phyloP scores from a whole-genome alignment of 2,888 invertebrate species.

The Dendrolimus pini region DNA sequence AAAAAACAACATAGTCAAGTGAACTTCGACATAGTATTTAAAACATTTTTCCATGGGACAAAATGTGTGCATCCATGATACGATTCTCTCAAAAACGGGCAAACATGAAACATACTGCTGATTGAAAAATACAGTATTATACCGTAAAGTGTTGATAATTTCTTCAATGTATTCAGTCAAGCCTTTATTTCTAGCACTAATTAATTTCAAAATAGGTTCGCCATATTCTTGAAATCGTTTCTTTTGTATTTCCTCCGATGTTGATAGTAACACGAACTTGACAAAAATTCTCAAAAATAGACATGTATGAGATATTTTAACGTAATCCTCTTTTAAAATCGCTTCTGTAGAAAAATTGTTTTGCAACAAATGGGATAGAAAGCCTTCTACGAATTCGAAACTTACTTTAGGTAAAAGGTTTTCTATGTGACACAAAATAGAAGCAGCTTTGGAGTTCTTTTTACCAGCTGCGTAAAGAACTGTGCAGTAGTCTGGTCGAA shows the following conservation, averaged over 20 bases:
- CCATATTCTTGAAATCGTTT: not conserved
- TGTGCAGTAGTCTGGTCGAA: not conserved
- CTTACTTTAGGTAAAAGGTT: not conserved
- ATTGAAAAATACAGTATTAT: slow-evolving; percentile 13
- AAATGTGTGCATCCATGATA: not conserved
- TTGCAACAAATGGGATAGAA: not conserved
- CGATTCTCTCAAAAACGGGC: not conserved
- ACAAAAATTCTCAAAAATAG: not conserved
- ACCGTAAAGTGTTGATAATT: slow-evolving; percentile 28
- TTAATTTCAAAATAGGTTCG: not conserved
- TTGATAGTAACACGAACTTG: slow-evolving; percentile 2
- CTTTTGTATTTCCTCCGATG: slow-evolving; percentile 2
- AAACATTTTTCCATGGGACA: not conserved
- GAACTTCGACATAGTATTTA: not conserved
- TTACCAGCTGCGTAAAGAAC: not conserved
- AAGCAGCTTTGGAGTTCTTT: not conserved
- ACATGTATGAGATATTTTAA: not conserved
- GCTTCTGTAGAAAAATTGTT: not conserved
- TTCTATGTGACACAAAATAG: not conserved
- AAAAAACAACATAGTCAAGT: not conserved
- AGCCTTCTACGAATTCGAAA: not conserved
- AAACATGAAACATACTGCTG: not conserved
- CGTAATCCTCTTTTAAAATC: not conserved
- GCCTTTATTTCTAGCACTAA: not conserved
- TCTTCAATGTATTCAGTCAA: slow-evolving; percentile 13